Percentiles rank a stretch among this genome's conserved stretches.
Evolutionary conservation across 2,113 vertebrate genomes (phyloP).

Genomic region (Oryzias javanicus): DNA sequence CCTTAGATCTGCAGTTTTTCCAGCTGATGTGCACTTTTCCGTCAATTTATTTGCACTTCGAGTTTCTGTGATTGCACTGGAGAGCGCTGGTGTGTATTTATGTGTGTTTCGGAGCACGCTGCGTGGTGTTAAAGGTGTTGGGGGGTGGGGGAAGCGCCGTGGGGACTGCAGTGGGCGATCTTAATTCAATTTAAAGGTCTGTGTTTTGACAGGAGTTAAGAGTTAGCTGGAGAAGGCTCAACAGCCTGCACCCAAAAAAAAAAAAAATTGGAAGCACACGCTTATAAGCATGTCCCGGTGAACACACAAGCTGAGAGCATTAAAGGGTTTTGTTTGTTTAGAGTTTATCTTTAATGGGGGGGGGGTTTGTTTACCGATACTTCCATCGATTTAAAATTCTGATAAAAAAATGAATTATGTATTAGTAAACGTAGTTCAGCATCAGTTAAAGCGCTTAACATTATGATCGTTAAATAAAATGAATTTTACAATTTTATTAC

Average conservation of each 20-base stretch:
- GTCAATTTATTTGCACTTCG: neutral
- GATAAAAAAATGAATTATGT: too few relatives aligned
- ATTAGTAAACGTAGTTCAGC: too few relatives aligned
- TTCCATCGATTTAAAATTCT: too few relatives aligned
- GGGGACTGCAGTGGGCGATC: conserved; percentile 81
- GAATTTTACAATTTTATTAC: too few relatives aligned
- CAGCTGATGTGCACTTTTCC: neutral
- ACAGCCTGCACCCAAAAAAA: conserved; percentile 64
- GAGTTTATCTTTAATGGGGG: too few relatives aligned
- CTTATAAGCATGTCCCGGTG: neutral
- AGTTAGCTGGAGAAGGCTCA: conserved; percentile 78
- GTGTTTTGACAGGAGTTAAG: conserved; percentile 86
- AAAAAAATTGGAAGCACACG: conserved; percentile 54
- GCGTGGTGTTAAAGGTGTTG: conserved; percentile 81
- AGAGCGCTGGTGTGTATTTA: conserved; percentile 3
- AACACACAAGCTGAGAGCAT: neutral
- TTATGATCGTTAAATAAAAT: too few relatives aligned
- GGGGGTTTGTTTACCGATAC: too few relatives aligned
- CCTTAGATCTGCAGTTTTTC: neutral
- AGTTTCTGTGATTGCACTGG: conserved; percentile 2
- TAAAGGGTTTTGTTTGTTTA: conserved; percentile 1
- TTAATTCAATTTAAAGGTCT: conserved; percentile 89
- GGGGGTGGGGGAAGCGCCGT: conserved; percentile 78
- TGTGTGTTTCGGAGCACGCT: conserved; percentile 32
- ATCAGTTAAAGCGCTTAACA: too few relatives aligned